These are phyloP conservation scores for Xiphophorus birchmanni DNA, from an alignment of 2,797 vertebrate genomes.

Conservation along the genomic window DNA sequence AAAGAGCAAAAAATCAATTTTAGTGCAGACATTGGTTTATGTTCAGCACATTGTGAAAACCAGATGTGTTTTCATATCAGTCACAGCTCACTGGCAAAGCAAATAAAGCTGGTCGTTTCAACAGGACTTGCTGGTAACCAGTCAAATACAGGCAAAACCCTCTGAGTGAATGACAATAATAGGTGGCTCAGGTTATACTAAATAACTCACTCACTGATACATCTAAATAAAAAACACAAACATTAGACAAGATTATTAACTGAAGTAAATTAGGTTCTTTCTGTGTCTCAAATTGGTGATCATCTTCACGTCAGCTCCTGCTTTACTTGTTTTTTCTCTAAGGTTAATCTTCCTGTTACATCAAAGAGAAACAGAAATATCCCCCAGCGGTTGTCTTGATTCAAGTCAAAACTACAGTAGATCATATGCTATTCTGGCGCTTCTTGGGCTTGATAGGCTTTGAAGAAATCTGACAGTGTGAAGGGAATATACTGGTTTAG, in stretches of 20 bases:
- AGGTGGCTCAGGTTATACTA: slow-evolving; percentile 55
- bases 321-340: slow-evolving; percentile 7
- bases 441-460: slow-evolving; percentile 35
- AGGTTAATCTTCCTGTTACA: slow-evolving; percentile 27
- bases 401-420: slow-evolving; percentile 26
- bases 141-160: slow-evolving; percentile 53
- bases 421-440: slow-evolving; percentile 23
- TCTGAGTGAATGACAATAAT: slow-evolving; percentile 54
- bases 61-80: slow-evolving; percentile 74
- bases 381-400: slow-evolving; percentile 24
- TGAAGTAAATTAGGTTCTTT: slow-evolving; percentile 21
- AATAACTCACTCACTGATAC: slow-evolving; percentile 61
- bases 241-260: slow-evolving; percentile 45
- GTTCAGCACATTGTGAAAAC: slow-evolving; percentile 57
- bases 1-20: slow-evolving; percentile 48
- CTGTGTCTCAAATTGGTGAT: slow-evolving; percentile 41
- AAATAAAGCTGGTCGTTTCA: slow-evolving; percentile 64
- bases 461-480: slow-evolving; percentile 45
- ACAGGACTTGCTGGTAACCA: slow-evolving; percentile 59
- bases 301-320: slow-evolving; percentile 25
- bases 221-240: slow-evolving; percentile 14
- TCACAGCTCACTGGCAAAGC: slow-evolving; percentile 64
- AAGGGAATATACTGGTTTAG: slow-evolving; percentile 26
- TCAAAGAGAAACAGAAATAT: slow-evolving; percentile 20
- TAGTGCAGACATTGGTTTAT: slow-evolving; percentile 51